Conservation (phyloP, 2,888 invertebrate species). For the Trachelus troglodyta region DNA sequence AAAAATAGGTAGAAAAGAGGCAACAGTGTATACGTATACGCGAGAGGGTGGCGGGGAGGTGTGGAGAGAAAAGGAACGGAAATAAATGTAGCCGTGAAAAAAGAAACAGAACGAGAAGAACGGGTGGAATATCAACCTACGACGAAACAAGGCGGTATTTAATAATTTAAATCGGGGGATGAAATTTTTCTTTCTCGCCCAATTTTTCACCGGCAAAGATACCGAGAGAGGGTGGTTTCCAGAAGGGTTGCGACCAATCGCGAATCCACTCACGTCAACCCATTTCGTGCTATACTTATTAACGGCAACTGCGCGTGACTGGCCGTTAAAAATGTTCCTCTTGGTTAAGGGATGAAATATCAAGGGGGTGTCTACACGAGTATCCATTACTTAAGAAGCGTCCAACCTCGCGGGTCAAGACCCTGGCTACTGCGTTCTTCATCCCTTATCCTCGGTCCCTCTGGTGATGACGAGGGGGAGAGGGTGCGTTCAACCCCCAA, state of each 20-base stretch:
- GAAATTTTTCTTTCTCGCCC: neutral
- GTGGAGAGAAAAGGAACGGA: neutral
- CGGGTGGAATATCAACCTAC: neutral
- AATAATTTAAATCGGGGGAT: neutral
- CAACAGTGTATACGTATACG: neutral
- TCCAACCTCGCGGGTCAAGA: neutral
- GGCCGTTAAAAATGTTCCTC: neutral
- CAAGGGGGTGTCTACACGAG: neutral
- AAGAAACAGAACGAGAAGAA: neutral
- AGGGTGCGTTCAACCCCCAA: neutral
- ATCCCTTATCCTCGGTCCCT: neutral
- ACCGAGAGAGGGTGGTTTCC: neutral
- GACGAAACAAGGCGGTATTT: neutral
- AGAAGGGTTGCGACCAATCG: neutral
- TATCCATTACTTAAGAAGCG: neutral
- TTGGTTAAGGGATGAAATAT: neutral
- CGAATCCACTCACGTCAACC: neutral
- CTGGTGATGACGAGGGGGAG: neutral
- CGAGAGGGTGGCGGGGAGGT: fast-evolving
- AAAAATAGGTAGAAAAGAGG: neutral
- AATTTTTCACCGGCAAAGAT: too few relatives aligned
- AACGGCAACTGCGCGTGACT: neutral
- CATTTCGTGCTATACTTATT: neutral
- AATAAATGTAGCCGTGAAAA: neutral
- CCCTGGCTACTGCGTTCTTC: neutral